A percentile compares a stretch with the other conserved stretches of the same genome.
phyloP scores from a whole-genome alignment of 2,797 vertebrate genomes.

The Philypnodon macrostomus region DNA sequence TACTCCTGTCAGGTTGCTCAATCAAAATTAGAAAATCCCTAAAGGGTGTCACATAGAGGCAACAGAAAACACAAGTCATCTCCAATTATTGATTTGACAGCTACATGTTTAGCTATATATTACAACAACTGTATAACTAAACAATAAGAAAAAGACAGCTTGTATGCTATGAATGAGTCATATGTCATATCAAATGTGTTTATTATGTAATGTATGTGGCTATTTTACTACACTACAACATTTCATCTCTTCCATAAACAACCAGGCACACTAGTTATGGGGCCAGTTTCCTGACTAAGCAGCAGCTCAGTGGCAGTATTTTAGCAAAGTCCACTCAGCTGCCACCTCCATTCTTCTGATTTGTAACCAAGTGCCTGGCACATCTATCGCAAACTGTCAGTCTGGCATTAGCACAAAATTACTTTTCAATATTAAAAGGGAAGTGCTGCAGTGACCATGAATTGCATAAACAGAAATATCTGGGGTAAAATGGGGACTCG shows the following conservation, averaged over 20 bases:
- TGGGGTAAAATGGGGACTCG: neutral
- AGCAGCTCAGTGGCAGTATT: constrained; percentile 62
- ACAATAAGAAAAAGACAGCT: constrained; percentile 6
- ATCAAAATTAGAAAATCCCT: no score
- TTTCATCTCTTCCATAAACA: constrained; percentile 30
- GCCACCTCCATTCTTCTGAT: constrained; percentile 63
- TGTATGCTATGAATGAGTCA: constrained; percentile 12
- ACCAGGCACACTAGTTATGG: constrained; percentile 24
- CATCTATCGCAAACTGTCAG: constrained; percentile 69
- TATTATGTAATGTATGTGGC: constrained; percentile 12
- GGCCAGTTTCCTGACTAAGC: constrained; percentile 36
- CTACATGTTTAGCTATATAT: constrained; percentile 10
- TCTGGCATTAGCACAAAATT: constrained; percentile 60
- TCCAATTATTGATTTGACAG: constrained; percentile 7
- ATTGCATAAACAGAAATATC: constrained; percentile 17
- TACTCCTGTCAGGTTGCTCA: no score
- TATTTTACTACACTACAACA: constrained; percentile 7
- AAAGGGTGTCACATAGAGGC: no score
- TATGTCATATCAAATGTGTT: constrained; percentile 8
- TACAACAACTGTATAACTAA: constrained; percentile 12
- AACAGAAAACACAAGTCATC: constrained; percentile 10
- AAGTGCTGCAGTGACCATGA: constrained; percentile 46
- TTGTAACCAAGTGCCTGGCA: constrained; percentile 59
- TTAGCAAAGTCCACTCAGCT: constrained; percentile 51
- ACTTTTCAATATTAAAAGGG: constrained; percentile 64